Percentiles rank a stretch among this genome's conserved stretches.
phyloP scores from a whole-genome alignment of 2,797 vertebrate genomes.

The Emydoidea blandingii region DNA sequence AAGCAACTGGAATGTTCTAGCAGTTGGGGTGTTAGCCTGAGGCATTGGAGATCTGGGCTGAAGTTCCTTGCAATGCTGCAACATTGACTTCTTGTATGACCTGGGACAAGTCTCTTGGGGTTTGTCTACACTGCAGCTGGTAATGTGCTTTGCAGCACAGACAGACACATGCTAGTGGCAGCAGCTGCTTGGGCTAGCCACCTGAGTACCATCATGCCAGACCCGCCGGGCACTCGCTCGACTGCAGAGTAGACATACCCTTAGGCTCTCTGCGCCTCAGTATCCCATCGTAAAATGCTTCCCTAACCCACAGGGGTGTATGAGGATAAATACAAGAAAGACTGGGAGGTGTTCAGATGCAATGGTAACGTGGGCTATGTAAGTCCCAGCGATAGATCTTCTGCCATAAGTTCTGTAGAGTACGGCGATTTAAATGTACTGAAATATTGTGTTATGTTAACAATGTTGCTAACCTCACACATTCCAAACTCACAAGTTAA shows the following conservation, averaged over 20 bases:
- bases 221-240: no score
- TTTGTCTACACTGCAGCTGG: neutral
- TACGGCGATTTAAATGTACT: neutral
- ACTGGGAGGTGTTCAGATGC: rapidly evolving
- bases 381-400: neutral
- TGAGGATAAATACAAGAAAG: neutral
- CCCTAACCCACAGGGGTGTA: neutral
- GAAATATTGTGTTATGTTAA: neutral
- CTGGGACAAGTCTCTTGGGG: neutral
- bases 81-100: neutral
- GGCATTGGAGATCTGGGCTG: neutral
- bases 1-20: no score
- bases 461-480: neutral
- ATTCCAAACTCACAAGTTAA: no score
- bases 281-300: no score
- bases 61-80: neutral
- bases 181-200: no score
- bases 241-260: no score
- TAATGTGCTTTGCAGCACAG: no score
- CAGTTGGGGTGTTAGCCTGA: neutral
- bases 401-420: neutral
- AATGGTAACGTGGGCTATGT: neutral
- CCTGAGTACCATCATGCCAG: no score
- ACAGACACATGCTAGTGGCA: no score
- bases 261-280: no score